Evolutionary conservation across 2,888 invertebrate genomes (phyloP).

Genomic region (Diarsia mendica): DNA sequence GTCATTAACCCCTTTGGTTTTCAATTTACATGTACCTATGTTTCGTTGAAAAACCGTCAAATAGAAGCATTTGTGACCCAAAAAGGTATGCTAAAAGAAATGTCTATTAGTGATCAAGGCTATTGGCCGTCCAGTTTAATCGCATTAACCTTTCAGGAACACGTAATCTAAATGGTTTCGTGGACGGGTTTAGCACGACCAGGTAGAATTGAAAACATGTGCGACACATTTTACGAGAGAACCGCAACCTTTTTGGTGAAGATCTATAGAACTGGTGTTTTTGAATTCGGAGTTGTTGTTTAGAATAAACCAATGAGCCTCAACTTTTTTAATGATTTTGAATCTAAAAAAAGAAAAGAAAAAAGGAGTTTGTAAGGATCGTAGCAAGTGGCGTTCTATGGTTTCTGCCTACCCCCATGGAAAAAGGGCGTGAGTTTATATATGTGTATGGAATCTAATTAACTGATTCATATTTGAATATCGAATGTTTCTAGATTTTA

Average conservation of each 20-base stretch:
- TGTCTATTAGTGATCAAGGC: constrained; percentile 42
- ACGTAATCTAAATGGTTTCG: constrained; percentile 59
- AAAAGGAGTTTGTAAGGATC: no score
- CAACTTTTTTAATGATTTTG: background rate
- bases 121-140: constrained; percentile 43
- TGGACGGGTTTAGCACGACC: constrained; percentile 41
- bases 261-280: background rate
- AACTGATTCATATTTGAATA: background rate
- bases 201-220: constrained; percentile 41
- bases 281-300: background rate
- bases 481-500: background rate
- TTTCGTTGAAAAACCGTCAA: background rate
- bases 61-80: background rate
- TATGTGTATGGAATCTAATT: background rate
- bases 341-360: background rate
- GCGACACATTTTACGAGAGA: constrained; percentile 1
- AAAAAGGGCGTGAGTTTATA: no score
- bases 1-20: background rate
- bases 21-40: background rate
- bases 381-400: no score
- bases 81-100: constrained; percentile 41
- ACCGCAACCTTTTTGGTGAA: constrained; percentile 11
- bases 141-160: constrained; percentile 55
- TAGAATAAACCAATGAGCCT: background rate
- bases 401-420: no score